A percentile compares a stretch with the other conserved stretches of the same genome.
Evolutionary conservation across 2,888 invertebrate genomes (phyloP).

Genomic region (Latrodectus elegans): DNA sequence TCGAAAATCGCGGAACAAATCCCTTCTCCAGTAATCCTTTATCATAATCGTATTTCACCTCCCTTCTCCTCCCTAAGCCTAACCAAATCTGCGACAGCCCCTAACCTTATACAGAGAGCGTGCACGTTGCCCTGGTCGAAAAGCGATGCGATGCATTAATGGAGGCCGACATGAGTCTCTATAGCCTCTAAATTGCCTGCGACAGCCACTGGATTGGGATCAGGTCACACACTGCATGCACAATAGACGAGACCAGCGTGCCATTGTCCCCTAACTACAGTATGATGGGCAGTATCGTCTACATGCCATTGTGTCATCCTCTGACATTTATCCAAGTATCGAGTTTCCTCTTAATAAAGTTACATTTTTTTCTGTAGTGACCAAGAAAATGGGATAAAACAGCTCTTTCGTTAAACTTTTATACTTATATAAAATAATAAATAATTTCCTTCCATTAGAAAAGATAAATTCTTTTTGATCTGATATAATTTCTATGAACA

Average conservation of each 20-base stretch:
- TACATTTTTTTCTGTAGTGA: too few species aligned
- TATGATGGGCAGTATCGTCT: not conserved
- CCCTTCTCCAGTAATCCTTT: slow-evolving; percentile 33
- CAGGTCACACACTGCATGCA: slow-evolving; percentile 33
- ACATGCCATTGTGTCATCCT: not conserved
- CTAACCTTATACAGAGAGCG: slow-evolving; percentile 40
- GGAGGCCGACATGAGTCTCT: slow-evolving; percentile 36
- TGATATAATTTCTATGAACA: too few species aligned
- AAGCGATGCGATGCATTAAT: slow-evolving; percentile 41
- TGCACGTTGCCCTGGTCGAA: not conserved
- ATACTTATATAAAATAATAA: too few species aligned
- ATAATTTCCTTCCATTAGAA: too few species aligned
- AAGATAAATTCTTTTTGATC: too few species aligned
- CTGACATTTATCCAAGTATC: too few species aligned
- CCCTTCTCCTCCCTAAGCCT: slow-evolving; percentile 30
- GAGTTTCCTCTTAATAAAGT: too few species aligned
- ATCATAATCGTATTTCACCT: slow-evolving; percentile 49
- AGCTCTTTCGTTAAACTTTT: too few species aligned
- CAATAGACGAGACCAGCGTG: not conserved
- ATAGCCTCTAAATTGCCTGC: slow-evolving; percentile 35
- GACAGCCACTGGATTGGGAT: slow-evolving; percentile 53
- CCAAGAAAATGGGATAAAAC: too few species aligned
- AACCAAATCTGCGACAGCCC: slow-evolving; percentile 54
- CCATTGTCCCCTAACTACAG: not conserved
- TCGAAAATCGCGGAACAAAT: not conserved